phyloP scores from a whole-genome alignment of 2,797 vertebrate species.

The Amblyraja radiata region DNA sequence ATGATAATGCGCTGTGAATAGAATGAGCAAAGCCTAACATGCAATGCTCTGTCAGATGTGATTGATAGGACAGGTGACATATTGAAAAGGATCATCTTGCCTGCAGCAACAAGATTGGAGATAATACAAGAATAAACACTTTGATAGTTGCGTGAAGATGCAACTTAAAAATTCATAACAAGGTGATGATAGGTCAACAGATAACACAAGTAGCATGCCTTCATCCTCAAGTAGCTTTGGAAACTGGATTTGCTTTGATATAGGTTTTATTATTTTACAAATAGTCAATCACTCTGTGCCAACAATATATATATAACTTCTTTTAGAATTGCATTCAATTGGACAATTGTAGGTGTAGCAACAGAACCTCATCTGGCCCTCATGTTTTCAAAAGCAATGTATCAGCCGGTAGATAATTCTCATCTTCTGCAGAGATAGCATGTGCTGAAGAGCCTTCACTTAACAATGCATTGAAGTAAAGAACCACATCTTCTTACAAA shows the following conservation, averaged over 20 bases:
- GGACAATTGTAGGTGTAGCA: neutral
- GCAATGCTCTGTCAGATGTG: slow-evolving; percentile 8
- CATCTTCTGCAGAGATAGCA: neutral
- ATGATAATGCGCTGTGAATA: neutral
- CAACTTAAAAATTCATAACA: slow-evolving; percentile 18
- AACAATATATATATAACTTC: slow-evolving; percentile 8
- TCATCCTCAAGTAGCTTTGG: neutral
- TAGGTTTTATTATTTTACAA: slow-evolving; percentile 24
- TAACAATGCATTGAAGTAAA: neutral
- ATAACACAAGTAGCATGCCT: slow-evolving; percentile 6
- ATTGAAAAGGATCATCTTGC: neutral
- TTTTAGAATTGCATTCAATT: neutral
- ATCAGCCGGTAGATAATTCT: slow-evolving; percentile 17
- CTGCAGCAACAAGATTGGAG: slow-evolving; percentile 19
- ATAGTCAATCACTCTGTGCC: neutral
- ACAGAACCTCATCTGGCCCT: neutral
- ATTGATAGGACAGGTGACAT: slow-evolving; percentile 20
- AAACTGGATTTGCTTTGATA: slow-evolving; percentile 32
- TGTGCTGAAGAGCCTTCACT: neutral
- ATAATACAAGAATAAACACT: neutral
- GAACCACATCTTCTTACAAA: neutral
- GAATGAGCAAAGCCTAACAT: neutral
- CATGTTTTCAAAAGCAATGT: slow-evolving; percentile 18
- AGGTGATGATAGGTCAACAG: slow-evolving; percentile 21
- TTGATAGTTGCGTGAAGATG: slow-evolving; percentile 18